A percentile compares a stretch with the other conserved stretches of the same genome.
Conservation (phyloP, 2,113 vertebrate species). For the Stegastes partitus region DNA sequence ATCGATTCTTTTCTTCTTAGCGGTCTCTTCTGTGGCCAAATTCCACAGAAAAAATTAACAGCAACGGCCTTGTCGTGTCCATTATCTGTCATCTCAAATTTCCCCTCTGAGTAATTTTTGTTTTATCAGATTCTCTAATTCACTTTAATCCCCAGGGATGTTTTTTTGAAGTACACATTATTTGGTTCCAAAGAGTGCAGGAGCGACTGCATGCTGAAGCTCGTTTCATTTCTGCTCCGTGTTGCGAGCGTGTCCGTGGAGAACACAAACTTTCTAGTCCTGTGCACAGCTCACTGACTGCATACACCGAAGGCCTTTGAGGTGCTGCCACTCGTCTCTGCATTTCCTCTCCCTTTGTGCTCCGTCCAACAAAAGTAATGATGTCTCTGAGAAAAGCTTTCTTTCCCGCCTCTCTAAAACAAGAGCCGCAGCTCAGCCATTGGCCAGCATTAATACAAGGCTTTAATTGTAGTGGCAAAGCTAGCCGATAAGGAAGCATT, state of each 20-base stretch:
- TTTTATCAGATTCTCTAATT: slow-evolving; percentile 36
- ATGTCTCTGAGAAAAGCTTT: slow-evolving; percentile 67
- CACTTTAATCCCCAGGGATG: slow-evolving; percentile 11
- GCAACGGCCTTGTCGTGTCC: neutral
- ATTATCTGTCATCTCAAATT: slow-evolving; percentile 15
- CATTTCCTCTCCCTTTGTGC: slow-evolving; percentile 66
- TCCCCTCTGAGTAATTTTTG: slow-evolving; percentile 8
- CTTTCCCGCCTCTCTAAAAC: slow-evolving; percentile 41
- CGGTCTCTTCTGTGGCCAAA: too few relatives aligned
- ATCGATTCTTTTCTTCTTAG: neutral
- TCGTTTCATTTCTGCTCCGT: slow-evolving; percentile 56
- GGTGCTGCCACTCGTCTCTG: slow-evolving; percentile 76
- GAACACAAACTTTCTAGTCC: slow-evolving; percentile 54
- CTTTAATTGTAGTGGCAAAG: slow-evolving; percentile 31
- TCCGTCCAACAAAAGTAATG: slow-evolving; percentile 73
- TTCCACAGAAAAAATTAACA: slow-evolving; percentile 5
- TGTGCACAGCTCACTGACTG: slow-evolving; percentile 61
- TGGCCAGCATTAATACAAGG: slow-evolving; percentile 33
- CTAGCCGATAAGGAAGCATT: slow-evolving; percentile 31
- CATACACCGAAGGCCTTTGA: slow-evolving; percentile 68
- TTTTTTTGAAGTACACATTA: slow-evolving; percentile 35
- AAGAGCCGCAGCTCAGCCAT: slow-evolving; percentile 38
- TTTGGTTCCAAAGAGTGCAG: slow-evolving; percentile 27
- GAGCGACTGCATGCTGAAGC: slow-evolving; percentile 43
- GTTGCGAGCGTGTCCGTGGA: slow-evolving; percentile 62